Base-by-base conservation (phyloP, 2,797 vertebrate genomes). In the Myripristis murdjan region DNA sequence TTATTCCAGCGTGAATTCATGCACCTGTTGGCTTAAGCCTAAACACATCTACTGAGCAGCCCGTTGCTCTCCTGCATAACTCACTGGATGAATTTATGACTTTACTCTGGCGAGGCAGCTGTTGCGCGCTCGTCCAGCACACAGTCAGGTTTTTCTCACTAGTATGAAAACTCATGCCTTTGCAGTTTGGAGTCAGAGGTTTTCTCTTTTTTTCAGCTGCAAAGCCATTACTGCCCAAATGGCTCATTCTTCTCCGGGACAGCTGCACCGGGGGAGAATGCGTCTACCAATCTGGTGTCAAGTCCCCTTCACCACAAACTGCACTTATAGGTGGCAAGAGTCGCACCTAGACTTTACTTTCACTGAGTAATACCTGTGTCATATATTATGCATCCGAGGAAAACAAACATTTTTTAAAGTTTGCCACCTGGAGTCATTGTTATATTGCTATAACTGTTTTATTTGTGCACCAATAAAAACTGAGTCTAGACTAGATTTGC, bases 341-440 rank as follows among this genome's bases (percentile, higher is more conserved):
- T 92, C 83, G 75, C 90, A 91, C 87, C 59, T 82, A 67, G n/a
- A 46, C 61, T 54, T 64, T 56, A 90, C 62, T 70, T 71, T 77
- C 70, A 44, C 68, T 52, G 35, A 74, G 41, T 4, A 3, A 53
- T 39, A 60, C 61, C 23, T 73, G 48, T 58, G 70, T 20, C 15
- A 23, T 81, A 60, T 59, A n/a, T 70, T 10, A 55, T 41, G 1
- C 39, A 1, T 35, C 33, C n/a, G 63, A 74, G 33, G 53, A 53
- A 57, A 78, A 52, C 11, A 43, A 49, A 70, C 3, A 55, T 61
- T 48, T 35, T 49, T 7, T 22, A 26, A 18, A 41, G 15, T 31
- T 35, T 55, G 2, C 39, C n/a, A 16, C 37, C 28, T 57, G 16
- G 5, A 64, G 4, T 6, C 8, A 18, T 31, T 35, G 26, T 57